Percentiles rank a stretch among this genome's conserved stretches.
These are phyloP conservation scores for Imbricaverruca yamaguchii DNA, from an alignment of 2,888 invertebrate species.

Conservation along the genomic window DNA sequence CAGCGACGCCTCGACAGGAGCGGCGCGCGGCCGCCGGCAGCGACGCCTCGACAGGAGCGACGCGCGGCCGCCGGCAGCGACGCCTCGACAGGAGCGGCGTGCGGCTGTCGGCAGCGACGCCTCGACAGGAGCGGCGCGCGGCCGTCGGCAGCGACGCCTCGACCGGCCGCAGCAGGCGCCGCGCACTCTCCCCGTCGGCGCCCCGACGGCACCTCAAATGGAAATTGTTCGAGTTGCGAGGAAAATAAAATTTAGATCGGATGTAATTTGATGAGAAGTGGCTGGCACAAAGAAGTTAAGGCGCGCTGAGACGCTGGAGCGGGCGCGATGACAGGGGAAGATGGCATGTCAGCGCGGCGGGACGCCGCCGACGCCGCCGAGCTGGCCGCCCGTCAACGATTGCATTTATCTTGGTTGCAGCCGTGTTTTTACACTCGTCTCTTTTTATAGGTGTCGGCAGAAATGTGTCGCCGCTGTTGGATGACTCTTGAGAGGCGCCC, in stretches of 20 bases:
- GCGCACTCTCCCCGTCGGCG: not conserved
- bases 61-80: not conserved
- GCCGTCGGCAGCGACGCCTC: not conserved
- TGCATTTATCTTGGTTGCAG: conserved; percentile 20
- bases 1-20: not conserved
- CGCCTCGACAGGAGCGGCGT: too few relatives aligned
- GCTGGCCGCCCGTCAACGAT: not conserved
- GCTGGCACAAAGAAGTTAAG: conserved; percentile 19
- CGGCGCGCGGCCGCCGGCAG: not conserved
- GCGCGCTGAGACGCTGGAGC: not conserved
- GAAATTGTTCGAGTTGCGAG: conserved; percentile 14
- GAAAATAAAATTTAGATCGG: conserved; percentile 20
- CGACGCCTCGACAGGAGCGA: not conserved
- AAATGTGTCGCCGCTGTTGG: not conserved
- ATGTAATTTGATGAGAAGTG: conserved; percentile 21
- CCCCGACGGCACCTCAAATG: not conserved
- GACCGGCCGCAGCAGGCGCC: not conserved
- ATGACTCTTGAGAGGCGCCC: too few relatives aligned
- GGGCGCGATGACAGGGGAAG: not conserved
- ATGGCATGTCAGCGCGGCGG: not conserved
- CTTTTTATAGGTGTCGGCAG: conserved; percentile 2
- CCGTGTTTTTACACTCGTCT: conserved; percentile 13
- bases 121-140: too few relatives aligned
- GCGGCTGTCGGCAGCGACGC: not conserved
- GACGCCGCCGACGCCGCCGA: not conserved